Conservation (phyloP, 1,140 invertebrate genomes). For the Galendromus occidentalis region DNA sequence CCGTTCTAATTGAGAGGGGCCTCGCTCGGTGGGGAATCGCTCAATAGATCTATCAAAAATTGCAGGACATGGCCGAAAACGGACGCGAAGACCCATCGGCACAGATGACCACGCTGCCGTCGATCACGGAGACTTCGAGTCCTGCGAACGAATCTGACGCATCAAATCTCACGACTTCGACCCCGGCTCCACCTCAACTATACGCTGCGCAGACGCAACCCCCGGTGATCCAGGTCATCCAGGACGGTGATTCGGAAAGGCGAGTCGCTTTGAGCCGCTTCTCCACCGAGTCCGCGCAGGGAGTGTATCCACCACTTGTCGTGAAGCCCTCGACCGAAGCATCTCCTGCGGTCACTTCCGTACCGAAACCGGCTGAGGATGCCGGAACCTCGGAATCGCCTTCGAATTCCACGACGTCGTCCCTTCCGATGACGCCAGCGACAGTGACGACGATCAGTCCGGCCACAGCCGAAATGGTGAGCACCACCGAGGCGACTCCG, state of each 20-base stretch:
- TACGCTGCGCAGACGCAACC: conserved; percentile 5
- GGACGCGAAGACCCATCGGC: too few species aligned
- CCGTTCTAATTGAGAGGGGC: too few species aligned
- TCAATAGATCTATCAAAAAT: too few species aligned
- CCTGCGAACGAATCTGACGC: not conserved
- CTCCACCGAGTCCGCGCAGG: not conserved
- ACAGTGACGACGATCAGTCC: not conserved
- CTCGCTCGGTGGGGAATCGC: too few species aligned
- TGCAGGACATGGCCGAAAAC: too few species aligned
- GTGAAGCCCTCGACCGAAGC: not conserved
- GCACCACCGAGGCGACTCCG: too few species aligned
- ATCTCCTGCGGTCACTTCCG: not conserved
- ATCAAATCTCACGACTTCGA: not conserved
- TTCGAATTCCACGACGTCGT: not conserved
- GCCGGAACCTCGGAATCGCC: not conserved
- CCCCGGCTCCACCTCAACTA: not conserved
- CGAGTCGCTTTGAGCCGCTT: not conserved
- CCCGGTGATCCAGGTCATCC: not conserved
- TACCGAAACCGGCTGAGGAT: not conserved
- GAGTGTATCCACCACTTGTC: not conserved
- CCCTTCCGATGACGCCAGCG: not conserved
- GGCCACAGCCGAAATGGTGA: too few species aligned
- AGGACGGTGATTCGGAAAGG: not conserved
- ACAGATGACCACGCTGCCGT: too few species aligned
- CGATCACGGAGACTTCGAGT: not conserved